Evolutionary conservation across 2,113 vertebrate genomes (phyloP), one percentile per base, ranked within the genome.

Genomic region (Oncorhynchus nerka): DNA sequence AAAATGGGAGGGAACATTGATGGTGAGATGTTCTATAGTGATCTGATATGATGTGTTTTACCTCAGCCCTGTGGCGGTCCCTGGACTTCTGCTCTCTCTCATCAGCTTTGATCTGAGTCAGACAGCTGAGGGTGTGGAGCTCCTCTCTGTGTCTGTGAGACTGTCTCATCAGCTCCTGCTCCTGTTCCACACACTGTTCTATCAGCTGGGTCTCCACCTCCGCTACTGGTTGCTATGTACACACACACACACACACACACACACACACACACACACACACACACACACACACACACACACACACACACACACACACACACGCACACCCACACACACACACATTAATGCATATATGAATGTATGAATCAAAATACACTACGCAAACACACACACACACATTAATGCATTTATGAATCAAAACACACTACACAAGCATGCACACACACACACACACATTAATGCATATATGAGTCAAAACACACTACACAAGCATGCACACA

Each of bases 11-110:
- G 34, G 5, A 34, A 34, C 34, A 7, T 34, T 34, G 34, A 34
- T 34, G 39, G 8, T 39, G 34, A 9, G 7, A 9, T 39, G 34
- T 39, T 39, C 8, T 24, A 26, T 48, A 22, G 32, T 65, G 48
- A 39, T 55, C 45, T 28, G 48, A 20, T 72, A 13, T 68, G 62
- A 2, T 78, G 74, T 82, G 73, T 75, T 74, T 78, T 89, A 97
- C 97, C 96, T 97, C 89, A 11, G 94, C 92, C 89, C 93, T 94
- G 32, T 94, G 88, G 77, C 92, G 91, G 71, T 96, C 94, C 22
- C 93, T 93, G 75, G 92, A 94, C 90, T 98, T 98, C 84, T 95
- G 90, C 75, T 96, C 94, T 65, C 82, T 94, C 86, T 99, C 96
- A 32, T 97, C 94, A 30, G 89, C 91, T 91, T 95, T 98, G 86